These are phyloP conservation scores for Beaufortia kweichowensis DNA, from an alignment of 2,113 vertebrate species.

Conservation along the genomic window DNA sequence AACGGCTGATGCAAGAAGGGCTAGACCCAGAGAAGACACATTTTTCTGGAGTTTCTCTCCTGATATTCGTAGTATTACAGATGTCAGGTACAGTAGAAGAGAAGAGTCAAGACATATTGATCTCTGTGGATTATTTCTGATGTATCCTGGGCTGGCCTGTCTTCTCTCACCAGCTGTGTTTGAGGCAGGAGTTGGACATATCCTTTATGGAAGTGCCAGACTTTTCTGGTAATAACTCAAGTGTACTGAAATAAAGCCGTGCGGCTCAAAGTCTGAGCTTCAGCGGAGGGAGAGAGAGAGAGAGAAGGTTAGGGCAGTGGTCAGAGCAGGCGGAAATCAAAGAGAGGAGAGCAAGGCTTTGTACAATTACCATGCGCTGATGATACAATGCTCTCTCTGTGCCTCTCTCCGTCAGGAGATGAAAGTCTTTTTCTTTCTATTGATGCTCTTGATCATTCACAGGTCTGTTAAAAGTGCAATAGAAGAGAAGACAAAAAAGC, in stretches of 20 bases:
- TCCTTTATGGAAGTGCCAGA: conserved; percentile 24
- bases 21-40: no score
- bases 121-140: conserved; percentile 33
- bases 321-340: conserved; percentile 62
- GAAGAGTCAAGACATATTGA: neutral
- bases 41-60: conserved; percentile 10
- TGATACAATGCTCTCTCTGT: conserved; percentile 39
- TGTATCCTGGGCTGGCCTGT: neutral
- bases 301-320: conserved; percentile 51
- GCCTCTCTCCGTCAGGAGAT: conserved; percentile 63
- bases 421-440: conserved; percentile 66
- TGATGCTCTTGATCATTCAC: conserved; percentile 70
- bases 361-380: conserved; percentile 37
- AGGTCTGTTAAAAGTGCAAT: conserved; percentile 72
- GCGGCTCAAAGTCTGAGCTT: conserved; percentile 43
- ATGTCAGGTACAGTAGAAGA: conserved; percentile 19
- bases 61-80: neutral
- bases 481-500: conserved; percentile 57
- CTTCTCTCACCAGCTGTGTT: conserved; percentile 8
- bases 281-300: conserved; percentile 47
- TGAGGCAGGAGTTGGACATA: conserved; percentile 3
- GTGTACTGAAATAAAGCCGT: neutral
- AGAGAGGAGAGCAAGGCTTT: conserved; percentile 27
- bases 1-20: no score
- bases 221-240: conserved; percentile 11